These are phyloP conservation scores for Malurus alboscapulatus DNA, from an alignment of 2,113 vertebrate species.

Conservation along the genomic window DNA sequence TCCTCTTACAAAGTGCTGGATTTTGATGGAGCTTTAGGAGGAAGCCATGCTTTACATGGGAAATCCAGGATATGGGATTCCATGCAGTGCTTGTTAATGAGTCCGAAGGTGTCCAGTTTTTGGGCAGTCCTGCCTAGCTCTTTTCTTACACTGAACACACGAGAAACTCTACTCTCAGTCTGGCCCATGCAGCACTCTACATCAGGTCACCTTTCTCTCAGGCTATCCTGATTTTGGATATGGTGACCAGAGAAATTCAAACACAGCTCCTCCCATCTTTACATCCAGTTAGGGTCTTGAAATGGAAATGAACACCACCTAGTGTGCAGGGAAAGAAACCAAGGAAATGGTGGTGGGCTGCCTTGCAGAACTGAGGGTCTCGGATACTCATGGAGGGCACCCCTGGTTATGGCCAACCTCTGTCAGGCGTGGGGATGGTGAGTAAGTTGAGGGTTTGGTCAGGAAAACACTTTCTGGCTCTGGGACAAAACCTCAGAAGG, in stretches of 20 bases:
- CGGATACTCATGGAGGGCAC: rapidly evolving
- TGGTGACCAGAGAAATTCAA: neutral
- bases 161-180: neutral
- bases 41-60: neutral
- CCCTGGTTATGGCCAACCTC: rapidly evolving
- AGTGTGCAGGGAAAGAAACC: neutral
- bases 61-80: neutral
- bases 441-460: rapidly evolving
- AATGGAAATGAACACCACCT: neutral
- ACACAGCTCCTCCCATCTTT: neutral
- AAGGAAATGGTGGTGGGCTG: neutral
- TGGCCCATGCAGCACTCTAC: neutral
- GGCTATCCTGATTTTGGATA: neutral
- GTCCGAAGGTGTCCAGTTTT: neutral
- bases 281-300: neutral
- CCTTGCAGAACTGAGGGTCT: neutral
- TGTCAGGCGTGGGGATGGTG: neutral
- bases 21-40: neutral
- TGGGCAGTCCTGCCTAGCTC: neutral
- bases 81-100: neutral
- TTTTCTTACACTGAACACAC: neutral
- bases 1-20: neutral
- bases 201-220: neutral
- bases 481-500: neutral
- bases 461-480: neutral